Evolutionary conservation across 2,888 invertebrate species (phyloP), one percentile per base, ranked within the genome.

Genomic region (Aporophyla lueneburgensis): DNA sequence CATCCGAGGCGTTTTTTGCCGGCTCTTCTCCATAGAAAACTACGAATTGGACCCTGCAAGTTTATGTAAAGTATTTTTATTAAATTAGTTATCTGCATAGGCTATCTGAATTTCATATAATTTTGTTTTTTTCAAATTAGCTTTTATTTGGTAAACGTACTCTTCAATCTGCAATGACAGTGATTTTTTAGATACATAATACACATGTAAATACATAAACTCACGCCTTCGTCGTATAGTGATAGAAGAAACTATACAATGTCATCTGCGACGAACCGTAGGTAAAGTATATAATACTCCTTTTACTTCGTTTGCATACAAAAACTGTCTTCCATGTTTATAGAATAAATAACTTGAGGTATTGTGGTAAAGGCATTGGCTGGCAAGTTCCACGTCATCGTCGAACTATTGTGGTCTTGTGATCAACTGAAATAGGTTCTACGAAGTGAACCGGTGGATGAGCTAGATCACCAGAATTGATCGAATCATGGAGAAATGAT

Each of bases 401-500:
- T 51, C 43, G 27, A 76, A 27, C 49, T 51, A 51, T 77, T 77
- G 56, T 58, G 77, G 77, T 67, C 51, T 67, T 76, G 78, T 78
- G 58, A 58, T 76, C 21, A 78, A 68, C 43, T n/a, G 12, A 58
- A 76, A 68, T 58, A 68, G 43, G 43, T 9, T 1, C 66, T 24
- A 19, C 33, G n/a, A 19, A 58, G 14, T 40, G 27, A 27, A 66
- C n/a, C 40, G 19, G 19, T 40, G 14, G 46, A 21, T 14, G 5
- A 62, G 19, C 19, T n/a, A 27, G 49, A 46, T 49, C 16, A 54
- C 21, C 21, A 40, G 24, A n/a, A 43, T 66, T 53, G 16, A 53
- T 33, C 1, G n/a, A 59, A 9, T 27, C 10, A 46, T 1, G 24
- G 24, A n/a, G 21, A 10, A 49, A 16, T 19, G 1, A 21, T 54